Evolutionary conservation across 2,797 vertebrate species (phyloP).

Genomic region (Linurgus olivaceus): DNA sequence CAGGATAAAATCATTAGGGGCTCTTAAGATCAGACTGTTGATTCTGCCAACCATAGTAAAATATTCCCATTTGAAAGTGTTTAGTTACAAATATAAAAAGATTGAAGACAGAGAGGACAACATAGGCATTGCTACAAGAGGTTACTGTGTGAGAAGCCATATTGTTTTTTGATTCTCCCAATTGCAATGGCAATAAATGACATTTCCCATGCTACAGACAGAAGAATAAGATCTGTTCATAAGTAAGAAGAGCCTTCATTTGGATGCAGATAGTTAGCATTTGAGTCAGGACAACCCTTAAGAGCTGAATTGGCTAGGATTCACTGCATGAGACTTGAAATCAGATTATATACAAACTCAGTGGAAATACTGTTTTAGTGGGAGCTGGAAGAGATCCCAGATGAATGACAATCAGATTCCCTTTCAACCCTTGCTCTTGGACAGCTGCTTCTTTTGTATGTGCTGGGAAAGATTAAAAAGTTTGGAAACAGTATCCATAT

Average conservation of each 20-base stretch:
- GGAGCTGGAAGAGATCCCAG: conserved; percentile 38
- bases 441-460: conserved; percentile 45
- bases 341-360: conserved; percentile 15
- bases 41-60: neutral
- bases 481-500: conserved; percentile 42
- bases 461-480: conserved; percentile 37
- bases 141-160: neutral
- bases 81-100: neutral
- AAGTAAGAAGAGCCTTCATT: conserved; percentile 7
- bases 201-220: neutral
- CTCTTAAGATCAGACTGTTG: neutral
- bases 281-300: conserved; percentile 32
- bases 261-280: conserved; percentile 31
- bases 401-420: conserved; percentile 53
- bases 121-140: neutral
- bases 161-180: neutral
- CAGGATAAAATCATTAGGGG: neutral
- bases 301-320: conserved; percentile 29
- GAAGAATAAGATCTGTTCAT: neutral
- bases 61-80: neutral
- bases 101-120: neutral
- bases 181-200: conserved; percentile 3
- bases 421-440: conserved; percentile 44
- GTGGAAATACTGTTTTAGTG: conserved; percentile 38
- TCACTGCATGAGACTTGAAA: conserved; percentile 34